Evolutionary conservation across 2,797 vertebrate genomes (phyloP), one percentile per base, ranked within the genome.

Genomic region (Myripristis murdjan): DNA sequence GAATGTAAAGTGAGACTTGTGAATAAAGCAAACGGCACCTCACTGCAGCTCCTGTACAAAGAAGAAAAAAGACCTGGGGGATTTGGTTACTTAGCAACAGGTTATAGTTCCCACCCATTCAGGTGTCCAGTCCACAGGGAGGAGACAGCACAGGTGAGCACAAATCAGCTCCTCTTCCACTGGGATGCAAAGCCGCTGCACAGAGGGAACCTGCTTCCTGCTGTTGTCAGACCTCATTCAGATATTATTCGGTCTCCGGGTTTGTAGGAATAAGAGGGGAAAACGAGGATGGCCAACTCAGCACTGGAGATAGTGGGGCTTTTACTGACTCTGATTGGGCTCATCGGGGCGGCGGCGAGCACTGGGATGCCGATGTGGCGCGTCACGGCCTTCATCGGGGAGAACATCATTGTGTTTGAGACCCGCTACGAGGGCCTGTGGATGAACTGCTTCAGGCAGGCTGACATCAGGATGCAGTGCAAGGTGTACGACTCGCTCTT

Each of bases 281-380:
- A 37, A 64, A n/a, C n/a, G 56, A 78, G 24, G 44, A 96, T 96
- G 95, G 91, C 93, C 31, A 94, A 89, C 70, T 83, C 90, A 9
- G 87, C 88, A 0, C 82, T 99, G 78, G 97, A 97, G 87, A 90
- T 96, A 1, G 79, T 92, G 26, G 97, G 88, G 6, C 81, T 98
- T 43, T 31, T 96, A 3, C 15, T 97, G 8, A 96, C 96, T 1
- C 65, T 96, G 1, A 62, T 96, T 0, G 97, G 97, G 12, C 79
- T 96, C 83, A 85, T 97, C 0, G 97, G 97, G 5, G 91, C 92
- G 0, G 73, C 97, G 6, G 95, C 96, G 4, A 94, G 95, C 68
- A 97, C 96, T 0, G 94, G 96, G 28, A 95, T 97, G 91, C 95
- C 96, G 16, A 96, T 95, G 73, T 97, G 96, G 97, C 93, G 90